Evolutionary conservation across 2,797 vertebrate species (phyloP), one percentile per base, ranked within the genome.

Genomic region (Alca torda): DNA sequence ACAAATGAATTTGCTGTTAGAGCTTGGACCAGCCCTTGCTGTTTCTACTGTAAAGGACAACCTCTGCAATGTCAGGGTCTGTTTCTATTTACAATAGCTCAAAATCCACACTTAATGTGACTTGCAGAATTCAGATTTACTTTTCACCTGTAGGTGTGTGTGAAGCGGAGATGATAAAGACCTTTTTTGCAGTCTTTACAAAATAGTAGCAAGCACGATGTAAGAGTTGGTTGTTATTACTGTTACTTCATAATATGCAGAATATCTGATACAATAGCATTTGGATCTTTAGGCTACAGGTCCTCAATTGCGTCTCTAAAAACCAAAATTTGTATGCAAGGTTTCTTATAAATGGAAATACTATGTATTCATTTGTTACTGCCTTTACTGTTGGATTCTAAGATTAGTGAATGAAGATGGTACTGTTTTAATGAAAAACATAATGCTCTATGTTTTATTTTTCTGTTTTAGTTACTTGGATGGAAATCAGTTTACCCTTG

Each of bases 401-500:
- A 65, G 26, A 69, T 61, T 78, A 76, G 16, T 73, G 21, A 25
- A 51, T 87, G 48, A 75, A 89, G 68, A 60, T 84, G 35, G 43
- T 75, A 28, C 15, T 72, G 30, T 41, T 96, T 87, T 63, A 69
- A 33, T 74, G 25, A 80, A 65, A 83, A 79, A 15, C 24, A 16
- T 81, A 85, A 86, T 67, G 39, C 3, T 70, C 4, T 67, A 10
- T 89, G 8, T 50, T 76, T 88, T 81, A 14, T 86, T 90, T 93
- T 83, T 56, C 69, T 93, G 4, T 67, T 97, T 68, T 91, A 98
- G 99, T 85, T 99, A 99, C 98, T 98, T 99, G 98, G 99, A 99
- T 98, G 99, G 99, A 95, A 99, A 99, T 97, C 99, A 99, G 84
- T 99, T 99, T 98, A 99, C 98, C 7, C 98, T 99, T 97, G 98